A percentile compares a stretch with the other conserved stretches of the same genome.
These are phyloP conservation scores for Cephalopterus ornatus DNA, from an alignment of 2,113 vertebrate genomes.

Conservation along the genomic window DNA sequence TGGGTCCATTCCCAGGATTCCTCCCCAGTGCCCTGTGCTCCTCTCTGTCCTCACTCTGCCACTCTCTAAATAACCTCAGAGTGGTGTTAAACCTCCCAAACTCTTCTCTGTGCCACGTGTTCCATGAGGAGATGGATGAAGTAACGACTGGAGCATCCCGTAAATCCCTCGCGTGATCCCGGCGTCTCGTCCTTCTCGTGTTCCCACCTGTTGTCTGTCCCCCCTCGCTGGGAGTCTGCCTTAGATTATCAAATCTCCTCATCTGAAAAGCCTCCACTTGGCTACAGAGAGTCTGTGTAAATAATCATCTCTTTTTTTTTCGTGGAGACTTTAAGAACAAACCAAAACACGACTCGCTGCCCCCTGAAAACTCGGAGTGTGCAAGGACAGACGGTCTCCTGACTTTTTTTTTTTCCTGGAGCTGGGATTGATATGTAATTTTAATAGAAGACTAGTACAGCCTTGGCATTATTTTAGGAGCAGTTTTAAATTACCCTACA, in stretches of 20 bases:
- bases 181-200: neutral
- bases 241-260: neutral
- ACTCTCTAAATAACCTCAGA: neutral
- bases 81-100: neutral
- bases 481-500: conserved; percentile 32
- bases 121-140: rapidly evolving
- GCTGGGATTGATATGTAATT: conserved; percentile 8
- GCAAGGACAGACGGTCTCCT: neutral
- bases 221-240: neutral
- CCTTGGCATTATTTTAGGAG: neutral
- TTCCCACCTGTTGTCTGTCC: neutral
- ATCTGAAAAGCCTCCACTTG: neutral
- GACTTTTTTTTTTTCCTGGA: neutral
- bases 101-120: neutral
- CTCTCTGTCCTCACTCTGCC: neutral
- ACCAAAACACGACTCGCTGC: neutral
- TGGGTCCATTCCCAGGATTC: neutral
- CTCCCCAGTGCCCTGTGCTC: neutral
- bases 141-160: rapidly evolving
- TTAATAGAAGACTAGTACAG: neutral
- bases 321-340: neutral
- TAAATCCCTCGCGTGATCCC: neutral
- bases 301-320: neutral
- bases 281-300: neutral
- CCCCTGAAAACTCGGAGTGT: neutral